Conservation (phyloP, 2,113 vertebrate species). For the Pedetes capensis region DNA sequence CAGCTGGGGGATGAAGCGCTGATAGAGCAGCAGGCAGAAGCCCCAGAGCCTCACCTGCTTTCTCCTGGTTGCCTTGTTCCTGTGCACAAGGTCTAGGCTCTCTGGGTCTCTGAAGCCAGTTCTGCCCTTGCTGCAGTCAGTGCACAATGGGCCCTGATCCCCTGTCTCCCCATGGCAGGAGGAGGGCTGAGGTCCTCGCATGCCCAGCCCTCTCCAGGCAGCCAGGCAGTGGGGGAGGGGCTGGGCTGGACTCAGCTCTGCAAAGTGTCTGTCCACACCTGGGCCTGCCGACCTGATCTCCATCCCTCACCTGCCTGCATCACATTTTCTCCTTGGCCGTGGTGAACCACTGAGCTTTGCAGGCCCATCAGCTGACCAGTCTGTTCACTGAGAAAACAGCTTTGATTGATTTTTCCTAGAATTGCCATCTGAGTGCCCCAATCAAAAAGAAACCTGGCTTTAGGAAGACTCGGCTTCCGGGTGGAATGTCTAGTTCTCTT, state of each 20-base stretch:
- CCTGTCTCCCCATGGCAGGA: not conserved
- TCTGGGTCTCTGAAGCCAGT: not conserved
- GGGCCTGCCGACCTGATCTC: not conserved
- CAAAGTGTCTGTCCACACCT: not conserved
- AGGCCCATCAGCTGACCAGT: not conserved
- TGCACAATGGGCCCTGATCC: not conserved
- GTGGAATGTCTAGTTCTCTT: conserved; percentile 38
- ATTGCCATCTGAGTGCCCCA: not conserved
- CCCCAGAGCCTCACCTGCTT: not conserved
- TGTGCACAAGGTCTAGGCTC: not conserved
- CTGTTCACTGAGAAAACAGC: not conserved
- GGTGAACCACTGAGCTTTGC: not conserved
- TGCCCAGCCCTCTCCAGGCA: not conserved
- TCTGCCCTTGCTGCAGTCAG: not conserved
- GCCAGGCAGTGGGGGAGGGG: not conserved
- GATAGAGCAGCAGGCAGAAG: not conserved
- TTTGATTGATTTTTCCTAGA: conserved; percentile 43
- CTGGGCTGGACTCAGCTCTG: not conserved
- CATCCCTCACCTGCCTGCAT: not conserved
- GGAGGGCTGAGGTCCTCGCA: not conserved
- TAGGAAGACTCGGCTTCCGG: conserved; percentile 3
- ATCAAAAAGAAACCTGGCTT: conserved; percentile 64
- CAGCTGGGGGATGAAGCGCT: no score
- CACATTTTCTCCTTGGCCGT: not conserved
- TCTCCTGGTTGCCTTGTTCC: not conserved